Evolutionary conservation across 2,113 vertebrate genomes (phyloP), one percentile per base, ranked within the genome.

Genomic region (Condylura cristata): DNA sequence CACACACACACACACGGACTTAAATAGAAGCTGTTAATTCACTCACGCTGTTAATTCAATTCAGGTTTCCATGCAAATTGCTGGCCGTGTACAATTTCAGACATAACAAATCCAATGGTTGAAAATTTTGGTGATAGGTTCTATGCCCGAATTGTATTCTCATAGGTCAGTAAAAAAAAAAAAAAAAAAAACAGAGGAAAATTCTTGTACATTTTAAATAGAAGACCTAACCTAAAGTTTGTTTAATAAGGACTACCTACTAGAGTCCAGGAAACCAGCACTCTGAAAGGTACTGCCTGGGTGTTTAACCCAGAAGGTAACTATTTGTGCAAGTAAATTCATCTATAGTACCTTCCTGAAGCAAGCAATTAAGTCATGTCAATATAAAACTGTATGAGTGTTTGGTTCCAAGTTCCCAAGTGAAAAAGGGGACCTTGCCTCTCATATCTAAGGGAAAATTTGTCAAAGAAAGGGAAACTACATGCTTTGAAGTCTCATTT

Each of bases 311-410:
- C 39, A 65, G 39, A 75, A 75, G 48, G 30, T 91, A 72, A 78
- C 4, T 32, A 56, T 51, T 83, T 71, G 32, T 53, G 32, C 26
- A 88, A 20, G 74, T 58, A 84, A 84, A 88, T 37, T 91, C 24
- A 34, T 44, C 74, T 79, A 74, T 1, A 80, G 10, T 80, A 61
- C 80, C 68, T 88, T 91, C n/a, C 39, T 58, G 34, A 91, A 95
- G 68, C 37, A 90, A 95, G 44, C 17, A 72, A 18, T 74, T 86
- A 90, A 93, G 30, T n/a, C 26, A 53, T 68, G 20, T 63, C 74
- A 60, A 89, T 20, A 68, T 18, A 79, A 56, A 56, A 74, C 32
- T 10, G 56, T 26, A 53, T 93, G 16, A 82, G 63, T 76, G 72
- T 44, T 44, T 34, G 34, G 65, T 79, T 41, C 34, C n/a, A n/a